These are phyloP conservation scores for Stictocephala bisonia DNA, from an alignment of 2,888 invertebrate genomes.

Conservation along the genomic window DNA sequence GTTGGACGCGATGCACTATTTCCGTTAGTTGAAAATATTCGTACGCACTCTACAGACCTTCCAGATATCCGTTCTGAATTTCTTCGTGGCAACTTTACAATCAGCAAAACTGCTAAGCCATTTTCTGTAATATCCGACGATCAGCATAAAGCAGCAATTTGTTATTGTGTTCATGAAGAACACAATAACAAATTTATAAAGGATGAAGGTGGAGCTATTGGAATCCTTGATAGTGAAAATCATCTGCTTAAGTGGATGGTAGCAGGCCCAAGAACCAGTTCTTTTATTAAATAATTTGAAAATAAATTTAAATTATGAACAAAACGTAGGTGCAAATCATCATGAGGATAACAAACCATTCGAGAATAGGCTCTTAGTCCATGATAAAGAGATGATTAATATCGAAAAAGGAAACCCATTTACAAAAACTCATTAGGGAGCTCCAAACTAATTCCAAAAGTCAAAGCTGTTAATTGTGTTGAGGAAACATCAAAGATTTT, in stretches of 20 bases:
- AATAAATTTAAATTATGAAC: too few relatives aligned
- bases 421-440: background rate
- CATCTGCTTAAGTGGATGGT: conserved; percentile 2
- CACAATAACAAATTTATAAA: background rate
- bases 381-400: background rate
- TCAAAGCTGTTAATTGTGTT: conserved; percentile 1
- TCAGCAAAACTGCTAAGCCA: background rate
- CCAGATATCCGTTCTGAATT: background rate
- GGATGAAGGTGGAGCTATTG: conserved; percentile 4
- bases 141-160: too few relatives aligned
- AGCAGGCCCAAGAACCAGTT: background rate
- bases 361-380: too few relatives aligned
- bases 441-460: conserved; percentile 13
- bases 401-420: conserved; percentile 3
- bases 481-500: background rate
- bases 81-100: background rate
- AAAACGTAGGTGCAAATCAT: too few relatives aligned
- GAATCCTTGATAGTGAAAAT: conserved; percentile 14
- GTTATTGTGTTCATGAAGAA: too few relatives aligned
- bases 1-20: conserved; percentile 6
- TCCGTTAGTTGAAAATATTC: conserved; percentile 6
- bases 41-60: background rate
- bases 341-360: too few relatives aligned
- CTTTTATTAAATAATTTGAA: background rate
- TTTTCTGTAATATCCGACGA: conserved; percentile 11